phyloP scores from a whole-genome alignment of 2,888 invertebrate genomes.

The Nemoura dubitans region DNA sequence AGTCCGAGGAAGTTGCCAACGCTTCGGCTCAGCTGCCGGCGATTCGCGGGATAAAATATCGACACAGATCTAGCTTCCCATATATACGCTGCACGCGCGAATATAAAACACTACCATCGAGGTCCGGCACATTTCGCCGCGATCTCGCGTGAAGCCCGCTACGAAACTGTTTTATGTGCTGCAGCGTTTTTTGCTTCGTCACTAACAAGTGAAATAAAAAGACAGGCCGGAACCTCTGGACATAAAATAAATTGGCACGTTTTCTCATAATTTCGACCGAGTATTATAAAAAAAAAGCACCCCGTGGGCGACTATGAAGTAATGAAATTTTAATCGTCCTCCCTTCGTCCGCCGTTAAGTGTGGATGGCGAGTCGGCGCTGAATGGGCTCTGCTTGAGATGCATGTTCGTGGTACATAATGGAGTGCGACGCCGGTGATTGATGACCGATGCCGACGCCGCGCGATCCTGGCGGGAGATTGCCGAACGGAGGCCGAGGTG shows the following conservation, averaged over 20 bases:
- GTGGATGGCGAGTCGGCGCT: neutral
- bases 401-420: conserved; percentile 12
- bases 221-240: neutral
- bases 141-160: neutral
- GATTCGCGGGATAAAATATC: neutral
- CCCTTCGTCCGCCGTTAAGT: neutral
- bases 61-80: neutral
- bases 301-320: neutral
- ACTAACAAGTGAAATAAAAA: neutral
- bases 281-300: neutral
- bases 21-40: neutral
- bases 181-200: neutral
- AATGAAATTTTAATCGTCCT: conserved; percentile 4
- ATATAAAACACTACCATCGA: neutral
- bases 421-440: neutral
- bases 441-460: neutral
- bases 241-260: neutral
- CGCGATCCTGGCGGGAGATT: neutral
- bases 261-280: neutral
- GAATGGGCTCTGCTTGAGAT: neutral
- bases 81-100: too few species aligned
- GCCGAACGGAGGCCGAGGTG: neutral
- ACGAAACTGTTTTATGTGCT: neutral
- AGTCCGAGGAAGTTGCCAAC: neutral
- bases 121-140: neutral